Conservation (phyloP, 1,140 invertebrate species). For the Leptestheria dahalacensis region DNA sequence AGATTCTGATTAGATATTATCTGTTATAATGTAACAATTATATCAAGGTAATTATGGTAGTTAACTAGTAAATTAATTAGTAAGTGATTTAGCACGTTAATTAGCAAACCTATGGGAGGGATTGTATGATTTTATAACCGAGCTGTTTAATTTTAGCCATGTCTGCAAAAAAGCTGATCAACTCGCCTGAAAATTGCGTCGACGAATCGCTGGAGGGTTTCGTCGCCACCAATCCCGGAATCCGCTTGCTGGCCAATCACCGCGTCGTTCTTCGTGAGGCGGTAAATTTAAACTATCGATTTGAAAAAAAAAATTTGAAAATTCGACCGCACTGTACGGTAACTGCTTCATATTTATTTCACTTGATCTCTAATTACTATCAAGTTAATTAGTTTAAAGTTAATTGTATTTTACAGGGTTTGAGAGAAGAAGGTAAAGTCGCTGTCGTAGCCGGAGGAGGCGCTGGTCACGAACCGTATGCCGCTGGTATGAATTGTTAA, state of each 20-base stretch:
- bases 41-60: too few relatives aligned
- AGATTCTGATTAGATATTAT: too few relatives aligned
- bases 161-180: conserved; percentile 44
- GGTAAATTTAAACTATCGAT: conserved; percentile 21
- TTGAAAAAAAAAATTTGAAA: conserved; percentile 4
- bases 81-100: too few relatives aligned
- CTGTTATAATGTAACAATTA: too few relatives aligned
- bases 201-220: conserved; percentile 50
- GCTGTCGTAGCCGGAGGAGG: conserved; percentile 63
- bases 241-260: conserved; percentile 41
- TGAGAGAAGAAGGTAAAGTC: conserved; percentile 37
- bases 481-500: conserved; percentile 36
- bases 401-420: conserved; percentile 31
- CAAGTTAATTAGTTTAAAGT: neutral
- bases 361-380: neutral
- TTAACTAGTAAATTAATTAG: too few relatives aligned
- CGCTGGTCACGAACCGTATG: conserved; percentile 72
- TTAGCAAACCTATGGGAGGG: too few relatives aligned
- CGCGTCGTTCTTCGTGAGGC: conserved; percentile 40
- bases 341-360: neutral
- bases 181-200: conserved; percentile 43
- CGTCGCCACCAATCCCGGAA: conserved; percentile 40
- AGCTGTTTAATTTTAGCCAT: neutral
- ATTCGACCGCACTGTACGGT: neutral
- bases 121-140: too few relatives aligned